phyloP scores from a whole-genome alignment of 2,797 vertebrate species.

The Eidolon dupreanum region DNA sequence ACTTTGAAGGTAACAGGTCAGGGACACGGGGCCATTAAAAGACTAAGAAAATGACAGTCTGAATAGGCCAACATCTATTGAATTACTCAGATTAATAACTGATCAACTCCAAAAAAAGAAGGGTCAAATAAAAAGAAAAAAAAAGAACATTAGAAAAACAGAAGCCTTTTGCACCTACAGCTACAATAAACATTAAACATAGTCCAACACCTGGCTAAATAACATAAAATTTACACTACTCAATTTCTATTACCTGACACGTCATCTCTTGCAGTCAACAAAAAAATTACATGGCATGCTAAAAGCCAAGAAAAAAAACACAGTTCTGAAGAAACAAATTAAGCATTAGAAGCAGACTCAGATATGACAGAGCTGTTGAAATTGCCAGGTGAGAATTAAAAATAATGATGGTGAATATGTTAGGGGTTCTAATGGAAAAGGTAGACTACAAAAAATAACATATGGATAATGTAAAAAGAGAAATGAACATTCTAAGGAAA shows the following conservation, averaged over 20 bases:
- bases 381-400: background rate
- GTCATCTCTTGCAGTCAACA: background rate
- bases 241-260: background rate
- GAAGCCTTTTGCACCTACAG: background rate
- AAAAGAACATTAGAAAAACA: background rate
- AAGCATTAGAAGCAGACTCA: background rate
- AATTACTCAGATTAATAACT: background rate
- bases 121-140: background rate
- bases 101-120: background rate
- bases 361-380: background rate
- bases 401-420: background rate
- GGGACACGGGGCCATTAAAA: background rate
- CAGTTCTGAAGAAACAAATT: background rate
- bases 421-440: background rate
- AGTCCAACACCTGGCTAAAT: background rate
- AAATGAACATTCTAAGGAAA: background rate
- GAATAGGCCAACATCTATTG: background rate
- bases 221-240: background rate
- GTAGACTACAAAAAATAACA: background rate
- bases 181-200: background rate
- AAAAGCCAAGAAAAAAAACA: background rate
- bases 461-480: background rate
- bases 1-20: background rate
- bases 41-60: background rate
- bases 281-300: background rate